Conservation (phyloP, 2,113 vertebrate species). For the Cololabis saira region DNA sequence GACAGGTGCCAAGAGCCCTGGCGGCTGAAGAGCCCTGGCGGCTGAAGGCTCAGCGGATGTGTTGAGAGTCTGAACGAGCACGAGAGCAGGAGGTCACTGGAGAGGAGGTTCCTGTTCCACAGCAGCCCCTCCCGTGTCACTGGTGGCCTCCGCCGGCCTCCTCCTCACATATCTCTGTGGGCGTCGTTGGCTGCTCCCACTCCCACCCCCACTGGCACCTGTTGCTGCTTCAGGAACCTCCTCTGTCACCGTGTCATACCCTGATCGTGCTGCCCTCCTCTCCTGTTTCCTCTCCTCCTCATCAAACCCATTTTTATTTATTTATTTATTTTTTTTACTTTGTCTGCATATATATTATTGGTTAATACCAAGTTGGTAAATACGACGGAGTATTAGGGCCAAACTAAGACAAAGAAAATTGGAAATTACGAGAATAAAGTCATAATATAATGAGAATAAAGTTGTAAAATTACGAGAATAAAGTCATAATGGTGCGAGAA, state of each 20-base stretch:
- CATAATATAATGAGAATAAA: no score
- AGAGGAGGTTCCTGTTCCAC: conserved; percentile 50
- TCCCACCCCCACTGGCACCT: conserved; percentile 48
- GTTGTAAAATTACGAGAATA: no score
- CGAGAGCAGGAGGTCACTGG: conserved; percentile 22
- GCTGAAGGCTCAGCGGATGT: conserved; percentile 69
- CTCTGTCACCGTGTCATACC: conserved; percentile 9
- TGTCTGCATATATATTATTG: no score
- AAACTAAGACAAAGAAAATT: no score
- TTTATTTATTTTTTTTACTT: no score
- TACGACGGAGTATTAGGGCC: no score
- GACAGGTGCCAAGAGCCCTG: conserved; percentile 68
- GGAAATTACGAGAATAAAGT: no score
- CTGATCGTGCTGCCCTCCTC: conserved; percentile 13
- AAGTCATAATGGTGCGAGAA: no score
- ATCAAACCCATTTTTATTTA: conserved; percentile 1
- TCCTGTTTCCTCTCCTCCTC: conserved; percentile 17
- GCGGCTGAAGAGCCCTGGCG: no score
- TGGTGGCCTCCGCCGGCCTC: background rate
- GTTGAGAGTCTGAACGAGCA: conserved; percentile 46
- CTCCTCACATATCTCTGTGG: conserved; percentile 28
- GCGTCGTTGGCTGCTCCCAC: conserved; percentile 1
- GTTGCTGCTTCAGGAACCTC: conserved; percentile 43
- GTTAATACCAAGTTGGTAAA: no score
- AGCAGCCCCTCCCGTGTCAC: conserved; percentile 37